Conservation (phyloP, 1,140 invertebrate species). For the Psix sp. region DNA sequence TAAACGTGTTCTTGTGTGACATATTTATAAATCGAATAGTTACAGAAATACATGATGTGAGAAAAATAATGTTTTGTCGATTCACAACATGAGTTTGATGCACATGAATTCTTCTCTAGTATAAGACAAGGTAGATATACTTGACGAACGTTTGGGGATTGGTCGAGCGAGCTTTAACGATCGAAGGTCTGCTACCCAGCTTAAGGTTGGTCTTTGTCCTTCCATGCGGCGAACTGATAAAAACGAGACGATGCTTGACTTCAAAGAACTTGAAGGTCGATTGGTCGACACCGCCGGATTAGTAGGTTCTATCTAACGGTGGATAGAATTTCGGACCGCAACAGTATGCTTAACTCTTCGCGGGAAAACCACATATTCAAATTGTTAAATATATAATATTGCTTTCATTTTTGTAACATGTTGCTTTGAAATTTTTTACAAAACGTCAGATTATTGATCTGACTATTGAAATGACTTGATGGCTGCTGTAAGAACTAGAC, state of each 20-base stretch:
- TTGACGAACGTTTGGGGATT: constrained; percentile 30
- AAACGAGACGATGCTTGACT: constrained; percentile 54
- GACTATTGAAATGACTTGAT: no score
- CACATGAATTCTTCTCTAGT: constrained; percentile 17
- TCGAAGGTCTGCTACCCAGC: constrained; percentile 43
- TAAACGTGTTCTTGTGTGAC: no score
- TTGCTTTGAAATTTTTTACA: no score
- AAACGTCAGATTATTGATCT: no score
- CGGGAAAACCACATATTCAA: constrained; percentile 25
- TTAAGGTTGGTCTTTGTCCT: constrained; percentile 57
- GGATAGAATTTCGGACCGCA: constrained; percentile 32
- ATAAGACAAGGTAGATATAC: constrained; percentile 16
- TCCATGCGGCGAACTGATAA: constrained; percentile 53
- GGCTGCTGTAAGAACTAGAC: no score
- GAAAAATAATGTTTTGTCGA: constrained; percentile 8
- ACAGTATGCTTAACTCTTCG: constrained; percentile 34
- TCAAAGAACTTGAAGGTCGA: constrained; percentile 65
- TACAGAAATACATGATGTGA: neutral
- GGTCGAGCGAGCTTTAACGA: constrained; percentile 50
- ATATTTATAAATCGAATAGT: no score
- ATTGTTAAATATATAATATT: constrained; percentile 38
- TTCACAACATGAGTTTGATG: constrained; percentile 7
- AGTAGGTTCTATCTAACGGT: constrained; percentile 61
- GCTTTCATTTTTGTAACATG: constrained; percentile 1
- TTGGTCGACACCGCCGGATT: constrained; percentile 61